Conservation (phyloP, 2,888 invertebrate genomes). For the Ectemnius cavifrons region DNA sequence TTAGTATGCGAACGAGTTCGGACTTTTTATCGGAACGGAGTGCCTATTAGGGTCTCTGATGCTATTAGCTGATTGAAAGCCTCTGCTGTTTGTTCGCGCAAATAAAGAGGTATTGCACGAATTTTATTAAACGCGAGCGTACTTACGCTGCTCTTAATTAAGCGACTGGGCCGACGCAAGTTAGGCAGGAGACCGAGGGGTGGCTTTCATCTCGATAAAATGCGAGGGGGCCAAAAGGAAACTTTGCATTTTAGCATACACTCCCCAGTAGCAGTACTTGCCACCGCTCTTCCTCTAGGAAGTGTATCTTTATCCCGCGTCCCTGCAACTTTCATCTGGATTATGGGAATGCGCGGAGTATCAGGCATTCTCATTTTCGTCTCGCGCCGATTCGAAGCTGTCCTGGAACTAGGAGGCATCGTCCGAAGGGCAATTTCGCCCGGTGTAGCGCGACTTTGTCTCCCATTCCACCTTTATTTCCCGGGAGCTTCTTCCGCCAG, state of each 20-base stretch:
- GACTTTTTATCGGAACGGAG: not conserved
- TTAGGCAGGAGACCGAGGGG: conserved; percentile 3
- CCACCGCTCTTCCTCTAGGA: conserved; percentile 31
- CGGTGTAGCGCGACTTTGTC: conserved; percentile 24
- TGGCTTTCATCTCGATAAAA: conserved; percentile 4
- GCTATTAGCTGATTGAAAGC: no score
- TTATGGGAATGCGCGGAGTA: conserved; percentile 45
- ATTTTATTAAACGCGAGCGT: not conserved
- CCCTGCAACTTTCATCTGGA: conserved; percentile 50
- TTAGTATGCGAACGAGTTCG: conserved; percentile 2
- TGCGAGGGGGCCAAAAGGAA: not conserved
- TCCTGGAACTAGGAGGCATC: conserved; percentile 48
- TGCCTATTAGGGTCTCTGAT: no score
- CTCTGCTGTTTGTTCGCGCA: no score
- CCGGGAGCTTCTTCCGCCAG: conserved; percentile 11
- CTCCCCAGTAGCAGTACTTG: conserved; percentile 30
- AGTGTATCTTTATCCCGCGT: conserved; percentile 46
- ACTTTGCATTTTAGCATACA: conserved; percentile 28
- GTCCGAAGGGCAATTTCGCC: conserved; percentile 63
- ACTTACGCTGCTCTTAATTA: conserved; percentile 23
- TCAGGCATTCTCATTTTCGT: conserved; percentile 60
- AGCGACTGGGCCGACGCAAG: conserved; percentile 10
- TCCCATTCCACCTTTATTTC: conserved; percentile 37
- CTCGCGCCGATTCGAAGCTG: conserved; percentile 40
- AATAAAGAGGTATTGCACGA: conserved; percentile 10